A percentile compares a stretch with the other conserved stretches of the same genome.
Evolutionary conservation across 2,888 invertebrate species (phyloP).

Genomic region (Polyommatus iphigenia): DNA sequence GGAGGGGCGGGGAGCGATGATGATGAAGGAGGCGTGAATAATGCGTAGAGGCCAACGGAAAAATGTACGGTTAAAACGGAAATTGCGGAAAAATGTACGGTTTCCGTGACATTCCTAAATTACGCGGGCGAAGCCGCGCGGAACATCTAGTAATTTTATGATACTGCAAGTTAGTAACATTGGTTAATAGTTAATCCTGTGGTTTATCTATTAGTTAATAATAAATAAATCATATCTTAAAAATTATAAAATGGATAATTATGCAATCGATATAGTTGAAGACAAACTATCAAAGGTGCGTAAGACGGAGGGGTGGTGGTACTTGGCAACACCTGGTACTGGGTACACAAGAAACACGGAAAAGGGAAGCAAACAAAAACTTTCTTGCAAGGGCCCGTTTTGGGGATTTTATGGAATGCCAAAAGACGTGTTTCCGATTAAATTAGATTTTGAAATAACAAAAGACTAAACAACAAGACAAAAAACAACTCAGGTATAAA

Average conservation of each 20-base stretch:
- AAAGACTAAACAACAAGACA: background rate
- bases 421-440: background rate
- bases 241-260: background rate
- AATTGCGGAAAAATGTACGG: too few relatives aligned
- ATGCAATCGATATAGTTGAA: slow-evolving; percentile 18
- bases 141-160: too few relatives aligned
- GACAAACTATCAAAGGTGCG: slow-evolving; percentile 47
- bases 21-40: too few relatives aligned
- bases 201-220: too few relatives aligned
- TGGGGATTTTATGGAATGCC: background rate
- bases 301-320: slow-evolving; percentile 57
- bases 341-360: slow-evolving; percentile 47
- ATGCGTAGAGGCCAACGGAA: too few relatives aligned
- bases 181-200: too few relatives aligned
- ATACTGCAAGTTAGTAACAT: background rate
- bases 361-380: slow-evolving; percentile 32
- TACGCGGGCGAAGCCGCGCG: too few relatives aligned
- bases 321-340: slow-evolving; percentile 55
- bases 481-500: background rate
- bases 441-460: background rate
- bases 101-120: too few relatives aligned
- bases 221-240: background rate
- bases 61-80: too few relatives aligned
- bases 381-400: background rate
- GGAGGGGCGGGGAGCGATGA: too few relatives aligned